phyloP scores from a whole-genome alignment of 2,797 vertebrate genomes.

The Oreortyx pictus region DNA sequence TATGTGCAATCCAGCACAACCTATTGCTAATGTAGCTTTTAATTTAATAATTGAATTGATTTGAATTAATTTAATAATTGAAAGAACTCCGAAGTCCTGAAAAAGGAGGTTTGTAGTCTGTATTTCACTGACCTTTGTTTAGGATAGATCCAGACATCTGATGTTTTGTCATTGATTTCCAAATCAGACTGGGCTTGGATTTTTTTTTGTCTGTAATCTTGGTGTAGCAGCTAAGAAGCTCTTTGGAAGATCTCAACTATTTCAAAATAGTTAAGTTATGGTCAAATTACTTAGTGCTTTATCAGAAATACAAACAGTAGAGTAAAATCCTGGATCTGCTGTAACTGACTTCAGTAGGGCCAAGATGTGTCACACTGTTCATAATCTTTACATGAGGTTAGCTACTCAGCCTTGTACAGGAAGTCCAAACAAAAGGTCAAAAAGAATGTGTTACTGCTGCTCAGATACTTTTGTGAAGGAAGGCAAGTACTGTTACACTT shows the following conservation, averaged over 20 bases:
- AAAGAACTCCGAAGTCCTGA: neutral
- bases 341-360: neutral
- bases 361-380: neutral
- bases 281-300: neutral
- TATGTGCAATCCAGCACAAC: neutral
- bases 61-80: no score
- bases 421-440: neutral
- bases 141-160: neutral
- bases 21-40: neutral
- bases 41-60: no score
- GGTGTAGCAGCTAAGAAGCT: accelerated
- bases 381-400: neutral
- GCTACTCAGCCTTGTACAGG: neutral
- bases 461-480: neutral
- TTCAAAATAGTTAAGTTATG: no score
- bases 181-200: neutral
- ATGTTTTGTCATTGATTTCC: neutral
- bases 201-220: neutral
- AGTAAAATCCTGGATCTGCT: neutral
- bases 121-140: neutral
- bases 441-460: neutral
- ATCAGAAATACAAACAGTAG: neutral
- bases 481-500: neutral
- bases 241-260: neutral
- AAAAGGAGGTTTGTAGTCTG: neutral